These are phyloP conservation scores for Cyphomyrus discorhynchus DNA, from an alignment of 2,113 vertebrate genomes.

Conservation along the genomic window DNA sequence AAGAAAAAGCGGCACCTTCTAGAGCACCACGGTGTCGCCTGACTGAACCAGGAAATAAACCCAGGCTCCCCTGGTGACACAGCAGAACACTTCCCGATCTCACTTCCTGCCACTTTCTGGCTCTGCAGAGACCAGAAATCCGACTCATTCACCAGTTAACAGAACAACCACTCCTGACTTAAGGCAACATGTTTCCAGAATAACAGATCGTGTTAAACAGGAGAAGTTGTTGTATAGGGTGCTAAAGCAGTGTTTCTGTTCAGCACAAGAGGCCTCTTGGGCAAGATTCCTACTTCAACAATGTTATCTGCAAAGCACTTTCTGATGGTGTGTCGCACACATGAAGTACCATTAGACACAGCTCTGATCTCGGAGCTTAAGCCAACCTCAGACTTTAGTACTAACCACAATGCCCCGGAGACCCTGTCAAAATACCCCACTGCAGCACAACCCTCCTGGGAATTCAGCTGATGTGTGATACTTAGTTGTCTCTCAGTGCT, in stretches of 20 bases:
- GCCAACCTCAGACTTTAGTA: background rate
- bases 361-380: background rate
- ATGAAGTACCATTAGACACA: background rate
- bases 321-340: background rate
- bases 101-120: background rate
- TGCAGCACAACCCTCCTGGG: background rate
- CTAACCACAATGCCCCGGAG: background rate
- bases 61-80: background rate
- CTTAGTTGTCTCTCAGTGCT: background rate
- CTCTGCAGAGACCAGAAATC: background rate
- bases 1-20: background rate
- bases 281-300: background rate
- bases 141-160: background rate
- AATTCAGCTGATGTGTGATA: background rate
- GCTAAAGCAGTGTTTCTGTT: background rate
- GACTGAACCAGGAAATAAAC: conserved; percentile 1
- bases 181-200: background rate
- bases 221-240: background rate
- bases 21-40: background rate
- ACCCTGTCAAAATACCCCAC: background rate
- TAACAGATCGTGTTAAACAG: background rate
- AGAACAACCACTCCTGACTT: background rate
- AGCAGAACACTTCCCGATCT: background rate
- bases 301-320: background rate
- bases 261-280: background rate